Evolutionary conservation across 2,113 vertebrate species (phyloP).

Genomic region (Caretta caretta): DNA sequence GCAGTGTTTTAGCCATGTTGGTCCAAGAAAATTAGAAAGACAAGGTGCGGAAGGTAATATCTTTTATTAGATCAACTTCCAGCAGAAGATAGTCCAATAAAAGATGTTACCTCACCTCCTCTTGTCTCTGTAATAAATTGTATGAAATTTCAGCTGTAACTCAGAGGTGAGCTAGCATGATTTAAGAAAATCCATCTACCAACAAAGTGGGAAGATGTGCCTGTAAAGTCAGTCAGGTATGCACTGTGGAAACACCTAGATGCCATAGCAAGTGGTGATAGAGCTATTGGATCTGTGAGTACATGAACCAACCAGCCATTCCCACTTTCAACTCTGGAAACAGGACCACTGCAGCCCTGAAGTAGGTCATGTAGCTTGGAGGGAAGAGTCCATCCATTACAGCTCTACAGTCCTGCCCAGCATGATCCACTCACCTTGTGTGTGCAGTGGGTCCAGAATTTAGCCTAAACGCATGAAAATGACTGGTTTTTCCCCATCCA

Average conservation of each 20-base stretch:
- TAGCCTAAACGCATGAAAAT: rapidly evolving
- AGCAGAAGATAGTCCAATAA: background rate
- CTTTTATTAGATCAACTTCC: too few relatives aligned
- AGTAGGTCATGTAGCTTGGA: background rate
- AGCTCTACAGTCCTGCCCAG: background rate
- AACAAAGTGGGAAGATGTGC: background rate
- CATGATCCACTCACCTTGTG: background rate
- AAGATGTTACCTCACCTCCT: background rate
- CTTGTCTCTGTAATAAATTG: background rate
- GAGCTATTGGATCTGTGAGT: background rate
- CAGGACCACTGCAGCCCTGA: rapidly evolving
- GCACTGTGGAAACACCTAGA: background rate
- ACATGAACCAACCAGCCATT: background rate
- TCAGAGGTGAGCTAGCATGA: background rate
- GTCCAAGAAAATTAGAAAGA: background rate
- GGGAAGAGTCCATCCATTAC: background rate
- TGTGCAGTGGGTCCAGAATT: background rate
- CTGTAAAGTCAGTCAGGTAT: rapidly evolving
- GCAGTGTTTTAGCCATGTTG: background rate
- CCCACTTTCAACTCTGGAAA: rapidly evolving
- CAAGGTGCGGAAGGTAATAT: background rate
- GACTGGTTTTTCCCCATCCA: background rate
- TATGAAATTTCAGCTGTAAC: background rate
- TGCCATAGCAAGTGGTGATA: rapidly evolving
- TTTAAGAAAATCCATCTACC: background rate